Percentiles rank a stretch among this genome's conserved stretches.
Evolutionary conservation across 2,888 invertebrate genomes (phyloP).

Genomic region (Orthonychiurus folsomi): DNA sequence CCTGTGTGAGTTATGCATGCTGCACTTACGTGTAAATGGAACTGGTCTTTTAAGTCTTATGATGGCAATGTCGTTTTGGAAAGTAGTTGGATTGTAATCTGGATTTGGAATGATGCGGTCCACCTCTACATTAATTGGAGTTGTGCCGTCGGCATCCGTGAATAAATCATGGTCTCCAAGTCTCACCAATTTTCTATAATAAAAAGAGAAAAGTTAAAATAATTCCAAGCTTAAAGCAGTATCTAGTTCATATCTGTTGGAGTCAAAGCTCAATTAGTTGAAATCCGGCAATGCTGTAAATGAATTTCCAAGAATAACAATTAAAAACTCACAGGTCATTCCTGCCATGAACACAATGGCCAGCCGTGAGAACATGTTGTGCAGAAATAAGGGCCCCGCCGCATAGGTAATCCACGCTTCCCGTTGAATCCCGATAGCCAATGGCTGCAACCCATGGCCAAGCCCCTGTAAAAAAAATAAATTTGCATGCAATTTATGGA

Average conservation of each 20-base stretch:
- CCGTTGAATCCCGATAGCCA: slow-evolving; percentile 52
- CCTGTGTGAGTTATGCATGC: no score
- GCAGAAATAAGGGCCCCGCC: slow-evolving; percentile 62
- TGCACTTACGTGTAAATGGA: slow-evolving; percentile 51
- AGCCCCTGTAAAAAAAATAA: slow-evolving; percentile 51
- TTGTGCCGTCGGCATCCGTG: slow-evolving; percentile 54
- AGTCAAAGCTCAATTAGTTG: no score
- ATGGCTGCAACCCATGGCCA: slow-evolving; percentile 73
- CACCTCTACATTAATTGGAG: slow-evolving; percentile 55
- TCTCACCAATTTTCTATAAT: slow-evolving; percentile 55
- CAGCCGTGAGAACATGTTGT: slow-evolving; percentile 63
- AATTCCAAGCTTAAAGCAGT: no score
- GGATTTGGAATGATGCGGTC: slow-evolving; percentile 58
- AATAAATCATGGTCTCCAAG: slow-evolving; percentile 69
- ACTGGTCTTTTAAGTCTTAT: slow-evolving; percentile 55
- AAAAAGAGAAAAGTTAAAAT: not conserved
- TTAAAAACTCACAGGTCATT: slow-evolving; percentile 52
- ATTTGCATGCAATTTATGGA: no score
- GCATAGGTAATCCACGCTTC: slow-evolving; percentile 45
- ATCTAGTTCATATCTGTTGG: no score
- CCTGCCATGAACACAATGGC: slow-evolving; percentile 60
- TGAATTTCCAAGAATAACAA: not conserved
- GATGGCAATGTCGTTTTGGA: slow-evolving; percentile 69
- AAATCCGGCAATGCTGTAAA: not conserved
- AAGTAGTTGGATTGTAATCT: slow-evolving; percentile 54